These are phyloP conservation scores for Stomatorhinus walkeri DNA, from an alignment of 2,797 vertebrate genomes.

Conservation along the genomic window DNA sequence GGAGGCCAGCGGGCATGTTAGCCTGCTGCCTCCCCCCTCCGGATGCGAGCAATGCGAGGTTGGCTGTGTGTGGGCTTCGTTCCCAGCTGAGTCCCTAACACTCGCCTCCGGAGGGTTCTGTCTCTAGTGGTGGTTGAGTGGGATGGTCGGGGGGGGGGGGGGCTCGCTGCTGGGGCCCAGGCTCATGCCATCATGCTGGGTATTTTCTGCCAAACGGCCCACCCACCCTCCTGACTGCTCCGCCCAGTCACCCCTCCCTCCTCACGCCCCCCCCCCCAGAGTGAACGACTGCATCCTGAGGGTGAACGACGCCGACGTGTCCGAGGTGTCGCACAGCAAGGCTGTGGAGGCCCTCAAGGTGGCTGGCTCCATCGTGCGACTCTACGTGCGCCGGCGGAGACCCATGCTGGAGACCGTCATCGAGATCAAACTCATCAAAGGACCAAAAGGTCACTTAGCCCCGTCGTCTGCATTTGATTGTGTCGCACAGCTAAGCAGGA, in stretches of 20 bases:
- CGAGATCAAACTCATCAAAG: conserved; percentile 93
- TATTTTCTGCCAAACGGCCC: background rate
- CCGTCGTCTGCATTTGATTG: background rate
- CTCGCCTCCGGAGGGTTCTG: conserved; percentile 42
- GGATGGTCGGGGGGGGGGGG: too few relatives aligned
- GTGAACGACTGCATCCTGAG: conserved; percentile 94
- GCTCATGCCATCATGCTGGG: background rate
- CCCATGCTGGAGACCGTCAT: conserved; percentile 89
- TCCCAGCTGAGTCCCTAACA: conserved; percentile 47
- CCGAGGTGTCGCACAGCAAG: conserved; percentile 88
- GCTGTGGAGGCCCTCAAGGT: conserved; percentile 92
- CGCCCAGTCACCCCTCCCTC: background rate
- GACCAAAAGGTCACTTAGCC: conserved; percentile 80
- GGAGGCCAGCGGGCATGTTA: background rate
- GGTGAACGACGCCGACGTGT: conserved; percentile 88
- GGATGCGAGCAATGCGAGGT: background rate
- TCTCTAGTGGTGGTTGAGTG: conserved; percentile 39
- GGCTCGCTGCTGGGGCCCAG: background rate
- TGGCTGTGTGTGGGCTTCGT: conserved; percentile 8
- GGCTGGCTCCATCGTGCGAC: conserved; percentile 83
- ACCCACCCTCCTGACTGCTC: background rate
- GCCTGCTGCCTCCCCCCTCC: background rate
- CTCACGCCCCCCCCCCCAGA: conserved; percentile 50
- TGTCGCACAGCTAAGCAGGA: background rate
- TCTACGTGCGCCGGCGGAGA: conserved; percentile 85